phyloP scores from a whole-genome alignment of 2,888 invertebrate genomes.

The Drosophila monieri region DNA sequence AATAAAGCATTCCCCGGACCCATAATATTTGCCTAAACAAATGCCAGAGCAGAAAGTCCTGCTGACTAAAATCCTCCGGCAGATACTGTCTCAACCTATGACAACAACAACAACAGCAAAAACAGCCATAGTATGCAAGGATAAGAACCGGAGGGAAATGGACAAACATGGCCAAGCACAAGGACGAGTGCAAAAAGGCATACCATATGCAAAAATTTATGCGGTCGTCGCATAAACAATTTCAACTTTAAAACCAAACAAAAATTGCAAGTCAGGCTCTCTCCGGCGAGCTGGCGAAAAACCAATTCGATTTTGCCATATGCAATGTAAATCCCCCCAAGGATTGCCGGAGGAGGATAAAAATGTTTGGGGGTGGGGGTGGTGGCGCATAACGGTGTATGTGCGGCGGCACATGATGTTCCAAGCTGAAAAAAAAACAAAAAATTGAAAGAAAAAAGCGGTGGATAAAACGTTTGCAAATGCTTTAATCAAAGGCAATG shows the following conservation, averaged over 20 bases:
- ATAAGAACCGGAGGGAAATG: slow-evolving; percentile 9
- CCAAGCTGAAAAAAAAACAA: slow-evolving; percentile 6
- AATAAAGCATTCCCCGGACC: slow-evolving; percentile 44
- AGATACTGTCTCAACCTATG: slow-evolving; percentile 30
- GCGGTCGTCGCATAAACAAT: slow-evolving; percentile 57
- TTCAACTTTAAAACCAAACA: slow-evolving; percentile 49
- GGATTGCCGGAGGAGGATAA: slow-evolving; percentile 18
- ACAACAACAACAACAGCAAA: slow-evolving; percentile 23
- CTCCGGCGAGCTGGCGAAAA: slow-evolving; percentile 38
- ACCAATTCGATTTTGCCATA: slow-evolving; percentile 47
- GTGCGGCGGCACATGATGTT: slow-evolving; percentile 32
- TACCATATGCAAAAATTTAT: slow-evolving; percentile 55
- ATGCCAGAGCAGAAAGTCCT: slow-evolving; percentile 22
- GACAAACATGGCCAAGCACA: slow-evolving; percentile 26
- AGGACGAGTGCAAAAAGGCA: slow-evolving; percentile 38
- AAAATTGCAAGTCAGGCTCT: slow-evolving; percentile 37
- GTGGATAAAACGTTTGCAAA: slow-evolving; percentile 52
- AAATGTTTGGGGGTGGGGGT: not conserved
- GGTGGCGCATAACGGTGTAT: not conserved
- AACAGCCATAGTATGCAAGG: slow-evolving; percentile 2
- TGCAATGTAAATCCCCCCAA: slow-evolving; percentile 41
- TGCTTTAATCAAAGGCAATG: slow-evolving; percentile 67
- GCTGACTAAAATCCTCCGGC: slow-evolving; percentile 18
- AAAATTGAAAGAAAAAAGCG: slow-evolving; percentile 7
- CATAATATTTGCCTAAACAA: slow-evolving; percentile 47